Percentiles rank a stretch among this genome's conserved stretches.
Evolutionary conservation across 2,113 vertebrate species (phyloP).

Genomic region (Sturnira hondurensis): DNA sequence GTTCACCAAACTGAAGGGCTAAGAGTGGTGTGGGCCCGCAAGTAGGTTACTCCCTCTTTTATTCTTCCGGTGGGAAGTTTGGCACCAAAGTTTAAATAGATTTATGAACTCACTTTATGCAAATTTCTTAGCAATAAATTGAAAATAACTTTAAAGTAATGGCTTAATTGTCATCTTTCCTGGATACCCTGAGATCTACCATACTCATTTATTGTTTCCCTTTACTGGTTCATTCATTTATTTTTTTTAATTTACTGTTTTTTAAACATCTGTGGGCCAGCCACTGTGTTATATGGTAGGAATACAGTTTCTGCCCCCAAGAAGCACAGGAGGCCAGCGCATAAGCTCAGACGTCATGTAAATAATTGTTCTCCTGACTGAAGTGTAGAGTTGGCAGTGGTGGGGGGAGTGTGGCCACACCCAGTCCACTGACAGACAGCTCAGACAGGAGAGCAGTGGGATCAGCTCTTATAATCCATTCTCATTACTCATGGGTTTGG

Average conservation of each 20-base stretch:
- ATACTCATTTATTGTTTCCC: not conserved
- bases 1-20: not conserved
- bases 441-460: not conserved
- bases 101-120: not conserved
- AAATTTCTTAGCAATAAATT: not conserved
- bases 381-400: too few relatives aligned
- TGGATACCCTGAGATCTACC: not conserved
- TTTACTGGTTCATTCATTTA: not conserved
- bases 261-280: not conserved
- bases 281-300: not conserved
- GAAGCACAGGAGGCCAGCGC: not conserved
- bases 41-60: not conserved
- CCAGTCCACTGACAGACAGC: too few relatives aligned
- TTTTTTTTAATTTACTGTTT: not conserved
- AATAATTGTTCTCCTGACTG: not conserved
- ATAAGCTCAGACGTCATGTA: not conserved
- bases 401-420: not conserved
- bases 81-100: not conserved
- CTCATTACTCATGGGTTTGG: not conserved
- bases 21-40: not conserved
- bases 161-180: not conserved
- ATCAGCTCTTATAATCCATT: not conserved
- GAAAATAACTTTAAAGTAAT: not conserved
- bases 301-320: not conserved
- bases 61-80: not conserved